These are phyloP conservation scores for Caenorhabditis drosophilae DNA, from an alignment of 2,888 invertebrate species.

Conservation along the genomic window DNA sequence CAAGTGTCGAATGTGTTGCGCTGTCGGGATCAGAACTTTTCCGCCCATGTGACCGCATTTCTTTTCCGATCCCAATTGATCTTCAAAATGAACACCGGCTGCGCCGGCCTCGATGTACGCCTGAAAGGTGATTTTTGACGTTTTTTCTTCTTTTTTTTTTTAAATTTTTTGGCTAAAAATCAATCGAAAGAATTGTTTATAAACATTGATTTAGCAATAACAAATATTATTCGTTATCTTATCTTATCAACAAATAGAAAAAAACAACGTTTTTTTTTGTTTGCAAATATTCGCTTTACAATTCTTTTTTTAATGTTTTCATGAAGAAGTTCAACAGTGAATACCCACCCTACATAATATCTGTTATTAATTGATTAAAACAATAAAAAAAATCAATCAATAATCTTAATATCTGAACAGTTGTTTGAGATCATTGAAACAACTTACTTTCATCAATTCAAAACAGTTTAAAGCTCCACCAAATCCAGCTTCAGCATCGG, in stretches of 20 bases:
- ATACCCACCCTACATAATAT: no score
- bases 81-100: constrained; percentile 70
- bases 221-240: constrained; percentile 1
- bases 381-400: no score
- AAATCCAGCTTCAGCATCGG: constrained; percentile 71
- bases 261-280: not conserved
- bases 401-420: no score
- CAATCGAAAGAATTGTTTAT: no score
- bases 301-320: not conserved
- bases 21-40: constrained; percentile 69
- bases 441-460: constrained; percentile 69
- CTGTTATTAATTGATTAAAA: no score
- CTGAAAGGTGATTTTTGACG: no score
- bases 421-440: not conserved
- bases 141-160: no score
- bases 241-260: no score
- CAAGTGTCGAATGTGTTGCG: constrained; percentile 69
- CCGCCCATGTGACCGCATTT: constrained; percentile 71
- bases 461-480: constrained; percentile 70
- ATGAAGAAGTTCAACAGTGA: not conserved
- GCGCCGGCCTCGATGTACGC: constrained; percentile 69
- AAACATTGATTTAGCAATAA: not conserved
- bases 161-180: no score
- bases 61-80: constrained; percentile 70
- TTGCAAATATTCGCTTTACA: not conserved